Evolutionary conservation across 2,113 vertebrate species (phyloP).

Genomic region (Eretmodus cyanostictus): DNA sequence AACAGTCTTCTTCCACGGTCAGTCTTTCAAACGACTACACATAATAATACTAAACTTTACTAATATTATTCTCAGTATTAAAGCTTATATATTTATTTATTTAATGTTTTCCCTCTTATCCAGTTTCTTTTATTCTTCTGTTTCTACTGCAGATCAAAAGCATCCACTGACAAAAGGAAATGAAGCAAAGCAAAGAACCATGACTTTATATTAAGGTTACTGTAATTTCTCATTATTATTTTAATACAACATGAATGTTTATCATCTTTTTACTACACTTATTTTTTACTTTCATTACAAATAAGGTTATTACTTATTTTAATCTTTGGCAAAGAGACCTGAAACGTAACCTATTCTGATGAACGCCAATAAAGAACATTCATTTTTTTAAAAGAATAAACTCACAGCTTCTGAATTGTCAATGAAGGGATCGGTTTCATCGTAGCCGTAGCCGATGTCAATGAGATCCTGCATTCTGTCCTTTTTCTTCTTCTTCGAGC

Average conservation of each 20-base stretch:
- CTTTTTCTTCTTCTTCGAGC: conserved; percentile 84
- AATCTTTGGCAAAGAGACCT: not conserved
- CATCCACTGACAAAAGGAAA: not conserved
- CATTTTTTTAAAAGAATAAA: not conserved
- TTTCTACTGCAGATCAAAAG: not conserved
- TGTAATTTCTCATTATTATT: not conserved
- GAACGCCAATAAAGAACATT: not conserved
- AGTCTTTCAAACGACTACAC: not conserved
- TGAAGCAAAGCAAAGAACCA: not conserved
- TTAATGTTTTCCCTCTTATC: not conserved
- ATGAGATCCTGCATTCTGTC: conserved; percentile 97
- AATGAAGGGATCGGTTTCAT: conserved; percentile 96
- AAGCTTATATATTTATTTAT: not conserved
- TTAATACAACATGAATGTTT: not conserved
- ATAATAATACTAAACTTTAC: not conserved
- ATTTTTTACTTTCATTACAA: not conserved
- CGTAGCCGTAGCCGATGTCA: conserved; percentile 96
- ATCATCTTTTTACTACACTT: not conserved
- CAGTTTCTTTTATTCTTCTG: not conserved
- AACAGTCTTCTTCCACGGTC: not conserved
- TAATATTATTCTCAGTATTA: not conserved
- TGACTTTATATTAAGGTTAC: not conserved
- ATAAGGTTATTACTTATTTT: not conserved
- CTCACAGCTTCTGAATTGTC: conserved; percentile 98
- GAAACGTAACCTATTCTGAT: not conserved